phyloP scores from a whole-genome alignment of 2,113 vertebrate species.

The Serinus canaria region DNA sequence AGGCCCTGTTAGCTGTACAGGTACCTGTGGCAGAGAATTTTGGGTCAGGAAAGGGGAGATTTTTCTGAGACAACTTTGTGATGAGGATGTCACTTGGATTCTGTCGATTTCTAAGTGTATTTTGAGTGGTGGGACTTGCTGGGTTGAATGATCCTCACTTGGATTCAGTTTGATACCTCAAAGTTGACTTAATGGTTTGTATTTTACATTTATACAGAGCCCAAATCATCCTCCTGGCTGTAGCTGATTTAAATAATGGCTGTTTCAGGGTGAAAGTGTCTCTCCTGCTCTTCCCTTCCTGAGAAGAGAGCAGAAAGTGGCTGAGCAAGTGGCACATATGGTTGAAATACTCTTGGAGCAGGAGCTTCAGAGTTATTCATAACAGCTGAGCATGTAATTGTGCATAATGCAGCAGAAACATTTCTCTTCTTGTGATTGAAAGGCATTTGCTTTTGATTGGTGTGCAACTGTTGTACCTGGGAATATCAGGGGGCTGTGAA shows the following conservation, averaged over 20 bases:
- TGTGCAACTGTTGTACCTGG: constrained; percentile 13
- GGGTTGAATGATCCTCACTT: not conserved
- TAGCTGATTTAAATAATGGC: not conserved
- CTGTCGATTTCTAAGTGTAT: not conserved
- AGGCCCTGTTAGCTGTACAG: not conserved
- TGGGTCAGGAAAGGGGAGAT: not conserved
- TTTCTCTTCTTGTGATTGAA: constrained; percentile 12
- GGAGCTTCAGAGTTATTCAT: not conserved
- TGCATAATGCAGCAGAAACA: constrained; percentile 42
- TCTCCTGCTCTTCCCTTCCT: not conserved
- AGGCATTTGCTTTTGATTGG: constrained; percentile 7
- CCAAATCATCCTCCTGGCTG: not conserved
- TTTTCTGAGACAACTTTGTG: not conserved
- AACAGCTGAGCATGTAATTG: constrained; percentile 34
- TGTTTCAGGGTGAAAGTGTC: not conserved
- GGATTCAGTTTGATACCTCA: not conserved
- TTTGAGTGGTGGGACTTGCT: not conserved
- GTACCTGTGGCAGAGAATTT: not conserved
- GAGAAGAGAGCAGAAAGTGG: not conserved
- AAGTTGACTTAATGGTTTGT: not conserved
- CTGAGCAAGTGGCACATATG: not conserved
- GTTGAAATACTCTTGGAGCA: not conserved
- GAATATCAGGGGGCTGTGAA: not conserved
- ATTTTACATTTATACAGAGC: not conserved
- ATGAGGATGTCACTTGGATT: not conserved